Evolutionary conservation across 2,113 vertebrate species (phyloP).

Genomic region (Clarias macrocephalus): DNA sequence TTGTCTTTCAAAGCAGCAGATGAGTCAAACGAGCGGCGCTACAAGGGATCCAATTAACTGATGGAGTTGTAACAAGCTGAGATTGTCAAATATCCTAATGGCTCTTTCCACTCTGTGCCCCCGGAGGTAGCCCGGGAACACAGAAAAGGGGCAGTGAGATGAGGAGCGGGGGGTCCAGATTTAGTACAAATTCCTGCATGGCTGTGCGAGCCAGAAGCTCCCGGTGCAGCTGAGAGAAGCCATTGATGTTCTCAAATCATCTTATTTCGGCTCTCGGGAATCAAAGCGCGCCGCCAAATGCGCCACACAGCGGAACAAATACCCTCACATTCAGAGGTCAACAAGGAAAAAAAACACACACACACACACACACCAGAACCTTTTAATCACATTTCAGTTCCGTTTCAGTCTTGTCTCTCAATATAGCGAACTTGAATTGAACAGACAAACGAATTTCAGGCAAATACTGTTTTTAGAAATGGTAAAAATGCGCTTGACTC

Average conservation of each 20-base stretch:
- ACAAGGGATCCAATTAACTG: slow-evolving; percentile 81
- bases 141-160: slow-evolving; percentile 55
- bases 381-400: slow-evolving; percentile 46
- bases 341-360: slow-evolving; percentile 28
- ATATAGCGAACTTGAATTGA: slow-evolving; percentile 18
- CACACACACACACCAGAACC: background rate
- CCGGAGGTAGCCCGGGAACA: slow-evolving; percentile 64
- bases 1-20: slow-evolving; percentile 76
- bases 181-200: slow-evolving; percentile 76
- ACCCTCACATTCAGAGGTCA: slow-evolving; percentile 53
- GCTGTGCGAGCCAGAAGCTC: slow-evolving; percentile 62
- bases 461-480: background rate
- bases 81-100: slow-evolving; percentile 77
- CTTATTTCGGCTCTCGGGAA: slow-evolving; percentile 68
- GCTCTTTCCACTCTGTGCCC: slow-evolving; percentile 73
- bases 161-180: slow-evolving; percentile 59
- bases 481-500: background rate
- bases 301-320: slow-evolving; percentile 69
- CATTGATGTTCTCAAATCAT: slow-evolving; percentile 78
- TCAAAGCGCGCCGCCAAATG: slow-evolving; percentile 64
- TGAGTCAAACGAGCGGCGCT: slow-evolving; percentile 75
- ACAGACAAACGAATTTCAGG: slow-evolving; percentile 27
- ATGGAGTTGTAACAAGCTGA: slow-evolving; percentile 76
- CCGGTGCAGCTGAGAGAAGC: slow-evolving; percentile 71
- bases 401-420: background rate